phyloP scores from a whole-genome alignment of 2,888 invertebrate species.

The Pristionchus maxplancki region DNA sequence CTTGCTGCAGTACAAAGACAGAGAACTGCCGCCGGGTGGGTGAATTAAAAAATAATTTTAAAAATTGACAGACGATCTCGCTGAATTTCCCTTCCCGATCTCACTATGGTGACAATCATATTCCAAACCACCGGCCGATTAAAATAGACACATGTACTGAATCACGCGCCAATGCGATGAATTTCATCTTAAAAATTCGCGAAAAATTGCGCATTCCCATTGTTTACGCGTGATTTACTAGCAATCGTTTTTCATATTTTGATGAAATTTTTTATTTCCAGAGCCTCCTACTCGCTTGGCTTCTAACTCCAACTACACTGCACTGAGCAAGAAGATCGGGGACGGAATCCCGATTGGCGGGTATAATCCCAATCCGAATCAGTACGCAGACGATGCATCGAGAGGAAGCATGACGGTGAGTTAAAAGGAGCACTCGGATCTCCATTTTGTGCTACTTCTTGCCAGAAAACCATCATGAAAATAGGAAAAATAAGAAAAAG shows the following conservation, averaged over 20 bases:
- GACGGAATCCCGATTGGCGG: neutral
- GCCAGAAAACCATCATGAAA: too few species aligned
- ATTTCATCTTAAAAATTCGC: neutral
- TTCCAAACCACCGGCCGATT: too few species aligned
- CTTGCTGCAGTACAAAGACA: conserved; percentile 61
- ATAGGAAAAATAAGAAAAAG: too few species aligned
- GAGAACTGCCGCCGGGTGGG: conserved; percentile 54
- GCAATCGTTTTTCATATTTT: too few species aligned
- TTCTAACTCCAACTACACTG: conserved; percentile 41
- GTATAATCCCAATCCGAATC: neutral
- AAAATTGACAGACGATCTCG: too few species aligned
- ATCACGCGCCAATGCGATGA: too few species aligned
- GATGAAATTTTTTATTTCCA: too few species aligned
- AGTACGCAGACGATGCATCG: neutral
- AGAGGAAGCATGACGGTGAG: conserved; percentile 18
- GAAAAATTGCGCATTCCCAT: neutral
- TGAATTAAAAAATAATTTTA: too few species aligned
- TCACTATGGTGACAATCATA: too few species aligned
- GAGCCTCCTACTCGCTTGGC: conserved; percentile 41
- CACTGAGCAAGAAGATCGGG: conserved; percentile 10
- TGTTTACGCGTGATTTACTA: too few species aligned
- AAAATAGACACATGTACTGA: too few species aligned
- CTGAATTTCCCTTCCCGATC: too few species aligned
- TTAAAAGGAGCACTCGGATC: neutral
- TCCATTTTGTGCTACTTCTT: neutral